Percentiles rank a stretch among this genome's conserved stretches.
phyloP scores from a whole-genome alignment of 2,797 vertebrate genomes.

The Neostethus bicornis region DNA sequence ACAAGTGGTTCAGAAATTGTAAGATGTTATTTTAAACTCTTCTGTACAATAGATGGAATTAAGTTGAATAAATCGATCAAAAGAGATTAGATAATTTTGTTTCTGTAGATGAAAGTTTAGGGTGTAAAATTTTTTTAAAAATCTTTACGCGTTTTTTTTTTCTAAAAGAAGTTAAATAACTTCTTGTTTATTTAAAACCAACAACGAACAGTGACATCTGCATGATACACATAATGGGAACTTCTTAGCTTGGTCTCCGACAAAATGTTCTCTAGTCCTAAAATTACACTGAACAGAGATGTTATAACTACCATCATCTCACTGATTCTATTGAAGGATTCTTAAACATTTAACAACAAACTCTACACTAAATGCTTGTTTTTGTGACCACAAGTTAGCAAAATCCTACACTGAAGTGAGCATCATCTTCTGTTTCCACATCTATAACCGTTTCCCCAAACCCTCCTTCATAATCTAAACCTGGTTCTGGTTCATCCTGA shows the following conservation, averaged over 20 bases:
- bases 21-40: too few species aligned
- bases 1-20: too few species aligned
- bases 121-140: too few species aligned
- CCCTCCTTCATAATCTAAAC: constrained; percentile 47
- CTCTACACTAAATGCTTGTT: too few species aligned
- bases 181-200: constrained; percentile 13
- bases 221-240: background rate
- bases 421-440: constrained; percentile 21
- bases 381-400: constrained; percentile 25
- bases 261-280: background rate
- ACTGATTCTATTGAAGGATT: background rate
- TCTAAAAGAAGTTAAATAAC: background rate
- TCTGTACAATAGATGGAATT: too few species aligned
- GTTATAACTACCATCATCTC: background rate
- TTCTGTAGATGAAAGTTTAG: background rate
- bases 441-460: constrained; percentile 36
- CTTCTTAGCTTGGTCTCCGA: too few species aligned
- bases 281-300: background rate
- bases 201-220: background rate
- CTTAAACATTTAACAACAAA: background rate
- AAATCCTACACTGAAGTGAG: constrained; percentile 40
- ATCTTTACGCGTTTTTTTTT: too few species aligned
- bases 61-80: too few species aligned
- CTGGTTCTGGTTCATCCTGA: constrained; percentile 58
- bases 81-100: too few species aligned